A percentile compares a stretch with the other conserved stretches of the same genome.
These are phyloP conservation scores for Apodemia duryi DNA, from an alignment of 2,888 invertebrate genomes.

Conservation along the genomic window DNA sequence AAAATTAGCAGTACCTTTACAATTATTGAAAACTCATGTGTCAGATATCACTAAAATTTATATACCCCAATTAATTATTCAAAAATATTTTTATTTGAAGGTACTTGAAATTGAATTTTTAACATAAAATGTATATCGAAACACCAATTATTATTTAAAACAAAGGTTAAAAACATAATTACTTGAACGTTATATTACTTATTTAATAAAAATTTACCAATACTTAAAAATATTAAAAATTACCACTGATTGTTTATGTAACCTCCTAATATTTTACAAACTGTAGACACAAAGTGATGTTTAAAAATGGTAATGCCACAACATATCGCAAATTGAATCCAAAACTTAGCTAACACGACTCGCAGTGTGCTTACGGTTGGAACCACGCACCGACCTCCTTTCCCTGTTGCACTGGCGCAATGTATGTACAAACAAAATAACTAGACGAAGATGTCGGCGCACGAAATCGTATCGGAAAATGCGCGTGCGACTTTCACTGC, in stretches of 20 bases:
- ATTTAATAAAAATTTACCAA: too few species aligned
- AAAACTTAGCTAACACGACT: slow-evolving; percentile 46
- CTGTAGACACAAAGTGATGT: background rate
- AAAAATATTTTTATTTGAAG: background rate
- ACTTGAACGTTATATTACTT: background rate
- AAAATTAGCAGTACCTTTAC: too few species aligned
- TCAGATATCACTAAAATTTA: background rate
- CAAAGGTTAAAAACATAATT: background rate
- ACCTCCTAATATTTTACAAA: background rate
- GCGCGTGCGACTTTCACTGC: slow-evolving; percentile 70
- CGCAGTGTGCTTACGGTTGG: slow-evolving; percentile 57
- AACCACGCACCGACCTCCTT: slow-evolving; percentile 72
- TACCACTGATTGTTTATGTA: slow-evolving; percentile 4
- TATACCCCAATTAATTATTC: background rate
- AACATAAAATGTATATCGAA: background rate
- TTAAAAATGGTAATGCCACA: slow-evolving; percentile 48
- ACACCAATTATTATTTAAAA: background rate
- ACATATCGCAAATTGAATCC: slow-evolving; percentile 46
- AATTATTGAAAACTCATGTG: background rate
- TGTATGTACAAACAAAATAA: slow-evolving; percentile 68
- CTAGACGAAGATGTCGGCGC: slow-evolving; percentile 70
- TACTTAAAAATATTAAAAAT: background rate
- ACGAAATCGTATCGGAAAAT: slow-evolving; percentile 68
- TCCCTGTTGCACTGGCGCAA: slow-evolving; percentile 73
- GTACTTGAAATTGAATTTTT: background rate